These are phyloP conservation scores for Acanthisitta chloris DNA, from an alignment of 2,113 vertebrate genomes.

Conservation along the genomic window DNA sequence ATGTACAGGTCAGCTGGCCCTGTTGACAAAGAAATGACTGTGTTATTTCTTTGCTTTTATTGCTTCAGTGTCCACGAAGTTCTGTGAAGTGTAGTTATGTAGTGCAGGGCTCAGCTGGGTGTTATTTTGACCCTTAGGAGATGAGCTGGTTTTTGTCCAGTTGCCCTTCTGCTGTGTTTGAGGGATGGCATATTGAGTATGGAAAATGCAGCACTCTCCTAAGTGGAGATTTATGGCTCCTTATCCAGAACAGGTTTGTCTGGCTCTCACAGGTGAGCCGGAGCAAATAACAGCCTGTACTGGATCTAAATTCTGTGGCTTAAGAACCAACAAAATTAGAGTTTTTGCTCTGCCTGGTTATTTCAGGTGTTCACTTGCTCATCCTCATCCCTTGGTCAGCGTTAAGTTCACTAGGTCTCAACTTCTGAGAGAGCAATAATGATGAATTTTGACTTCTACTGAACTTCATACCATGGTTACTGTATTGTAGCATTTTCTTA, in stretches of 20 bases:
- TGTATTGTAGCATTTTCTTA: not conserved
- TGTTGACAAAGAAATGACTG: too few species aligned
- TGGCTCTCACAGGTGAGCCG: not conserved
- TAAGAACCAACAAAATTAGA: not conserved
- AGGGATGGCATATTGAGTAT: not conserved
- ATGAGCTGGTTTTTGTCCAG: not conserved
- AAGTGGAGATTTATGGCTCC: not conserved
- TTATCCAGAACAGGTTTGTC: not conserved
- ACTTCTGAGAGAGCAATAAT: not conserved
- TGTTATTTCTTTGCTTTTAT: not conserved
- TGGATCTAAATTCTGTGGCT: not conserved
- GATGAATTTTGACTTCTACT: not conserved
- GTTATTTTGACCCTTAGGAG: rapidly evolving
- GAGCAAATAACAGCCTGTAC: not conserved
- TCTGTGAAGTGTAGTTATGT: not conserved
- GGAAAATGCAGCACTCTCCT: not conserved
- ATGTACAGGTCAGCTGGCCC: not conserved
- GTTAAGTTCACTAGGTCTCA: not conserved
- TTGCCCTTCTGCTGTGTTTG: not conserved
- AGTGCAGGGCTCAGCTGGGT: not conserved
- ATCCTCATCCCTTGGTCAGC: not conserved
- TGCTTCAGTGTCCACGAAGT: not conserved
- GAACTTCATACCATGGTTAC: not conserved
- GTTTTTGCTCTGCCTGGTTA: not conserved
- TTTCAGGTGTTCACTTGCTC: not conserved